phyloP scores from a whole-genome alignment of 2,113 vertebrate genomes.

The Ifrita kowaldi region DNA sequence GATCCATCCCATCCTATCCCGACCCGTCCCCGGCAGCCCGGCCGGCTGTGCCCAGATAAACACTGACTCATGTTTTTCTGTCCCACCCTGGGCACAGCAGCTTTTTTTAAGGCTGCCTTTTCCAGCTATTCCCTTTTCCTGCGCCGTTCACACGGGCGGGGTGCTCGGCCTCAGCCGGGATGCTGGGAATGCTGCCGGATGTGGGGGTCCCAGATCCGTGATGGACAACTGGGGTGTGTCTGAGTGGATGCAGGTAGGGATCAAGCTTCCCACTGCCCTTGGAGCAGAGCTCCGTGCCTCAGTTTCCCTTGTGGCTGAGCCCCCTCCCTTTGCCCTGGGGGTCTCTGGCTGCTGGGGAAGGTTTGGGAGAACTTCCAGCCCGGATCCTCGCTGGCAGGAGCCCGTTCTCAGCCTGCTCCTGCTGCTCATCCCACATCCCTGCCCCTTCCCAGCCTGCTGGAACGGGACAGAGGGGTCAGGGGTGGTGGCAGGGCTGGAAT shows the following conservation, averaged over 20 bases:
- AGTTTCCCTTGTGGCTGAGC: neutral
- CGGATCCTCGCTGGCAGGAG: fast-evolving
- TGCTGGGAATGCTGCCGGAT: neutral
- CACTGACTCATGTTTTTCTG: slow-evolving; percentile 49
- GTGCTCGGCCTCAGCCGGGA: neutral
- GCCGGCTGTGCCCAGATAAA: slow-evolving; percentile 8
- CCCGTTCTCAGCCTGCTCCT: neutral
- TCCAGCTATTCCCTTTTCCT: neutral
- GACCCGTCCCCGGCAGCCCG: neutral
- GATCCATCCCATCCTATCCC: neutral
- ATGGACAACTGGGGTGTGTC: neutral
- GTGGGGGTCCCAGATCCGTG: fast-evolving
- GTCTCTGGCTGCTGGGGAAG: neutral
- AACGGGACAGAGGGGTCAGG: neutral
- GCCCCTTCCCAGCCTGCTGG: neutral
- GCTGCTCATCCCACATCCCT: neutral
- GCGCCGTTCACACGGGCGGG: neutral
- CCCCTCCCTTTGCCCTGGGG: neutral
- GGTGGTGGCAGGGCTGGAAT: neutral
- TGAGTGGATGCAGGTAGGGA: neutral
- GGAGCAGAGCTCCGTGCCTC: neutral
- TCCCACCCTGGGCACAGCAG: slow-evolving; percentile 34
- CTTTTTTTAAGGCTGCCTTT: slow-evolving; percentile 23
- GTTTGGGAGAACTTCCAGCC: neutral
- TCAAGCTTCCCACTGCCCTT: fast-evolving